Evolutionary conservation across 2,888 invertebrate species (phyloP).

Genomic region (Meteorus cinctellus): DNA sequence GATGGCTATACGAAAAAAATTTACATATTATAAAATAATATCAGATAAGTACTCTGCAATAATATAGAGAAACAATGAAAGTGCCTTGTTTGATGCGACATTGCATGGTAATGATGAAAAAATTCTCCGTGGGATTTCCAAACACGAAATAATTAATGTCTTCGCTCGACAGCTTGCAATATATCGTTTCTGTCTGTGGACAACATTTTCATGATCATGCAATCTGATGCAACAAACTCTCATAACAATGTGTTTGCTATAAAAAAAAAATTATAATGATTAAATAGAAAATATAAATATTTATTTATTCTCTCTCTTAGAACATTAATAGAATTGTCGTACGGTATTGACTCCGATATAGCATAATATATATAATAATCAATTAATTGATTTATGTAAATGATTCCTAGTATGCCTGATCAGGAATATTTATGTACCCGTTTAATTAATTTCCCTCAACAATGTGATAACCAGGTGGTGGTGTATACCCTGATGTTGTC

Average conservation of each 20-base stretch:
- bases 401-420: not conserved
- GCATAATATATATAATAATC: not conserved
- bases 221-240: too few relatives aligned
- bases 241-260: not conserved
- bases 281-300: conserved; percentile 4
- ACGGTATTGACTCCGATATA: not conserved
- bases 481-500: conserved; percentile 45
- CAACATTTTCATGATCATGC: too few relatives aligned
- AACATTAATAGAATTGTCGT: not conserved
- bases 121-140: too few relatives aligned
- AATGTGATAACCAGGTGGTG: conserved; percentile 49
- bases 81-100: too few relatives aligned
- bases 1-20: too few relatives aligned
- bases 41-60: too few relatives aligned
- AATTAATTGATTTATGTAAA: not conserved
- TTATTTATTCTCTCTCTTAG: not conserved
- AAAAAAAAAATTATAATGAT: not conserved
- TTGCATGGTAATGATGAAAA: too few relatives aligned
- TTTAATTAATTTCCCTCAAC: conserved; percentile 32
- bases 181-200: too few relatives aligned
- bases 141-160: too few relatives aligned
- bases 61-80: too few relatives aligned
- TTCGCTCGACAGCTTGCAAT: too few relatives aligned
- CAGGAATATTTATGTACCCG: not conserved
- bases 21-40: too few relatives aligned